Evolutionary conservation across 2,888 invertebrate species (phyloP).

Genomic region (Eudasyphora cyanicolor): DNA sequence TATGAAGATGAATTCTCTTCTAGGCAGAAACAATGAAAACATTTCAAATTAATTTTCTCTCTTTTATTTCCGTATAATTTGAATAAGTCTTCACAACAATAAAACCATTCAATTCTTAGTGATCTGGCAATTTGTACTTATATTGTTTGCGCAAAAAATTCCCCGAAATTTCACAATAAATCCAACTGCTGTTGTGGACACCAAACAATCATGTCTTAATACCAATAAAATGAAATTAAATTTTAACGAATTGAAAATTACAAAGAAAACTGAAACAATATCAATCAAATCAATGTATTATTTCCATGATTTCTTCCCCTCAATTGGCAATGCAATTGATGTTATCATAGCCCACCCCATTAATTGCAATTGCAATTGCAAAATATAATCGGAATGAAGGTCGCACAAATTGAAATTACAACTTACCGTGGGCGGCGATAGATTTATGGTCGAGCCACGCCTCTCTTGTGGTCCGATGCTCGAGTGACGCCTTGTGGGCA

Average conservation of each 20-base stretch:
- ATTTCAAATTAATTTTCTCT: too few relatives aligned
- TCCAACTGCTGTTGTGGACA: not conserved
- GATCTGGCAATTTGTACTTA: too few relatives aligned
- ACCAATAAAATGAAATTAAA: not conserved
- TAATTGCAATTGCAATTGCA: slow-evolving; percentile 29
- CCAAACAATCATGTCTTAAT: slow-evolving; percentile 52
- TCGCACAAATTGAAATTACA: slow-evolving; percentile 65
- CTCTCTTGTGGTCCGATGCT: slow-evolving; percentile 95
- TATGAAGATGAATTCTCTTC: too few relatives aligned
- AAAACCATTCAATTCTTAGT: too few relatives aligned
- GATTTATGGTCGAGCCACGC: slow-evolving; percentile 90
- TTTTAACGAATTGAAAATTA: not conserved
- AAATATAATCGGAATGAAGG: not conserved
- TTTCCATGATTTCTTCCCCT: slow-evolving; percentile 1
- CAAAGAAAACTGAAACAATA: slow-evolving; percentile 14
- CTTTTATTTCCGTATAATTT: too few relatives aligned
- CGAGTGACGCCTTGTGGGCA: slow-evolving; percentile 93
- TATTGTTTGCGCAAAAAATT: too few relatives aligned
- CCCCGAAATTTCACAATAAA: too few relatives aligned
- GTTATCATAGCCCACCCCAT: slow-evolving; percentile 17
- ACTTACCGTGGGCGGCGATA: slow-evolving; percentile 94
- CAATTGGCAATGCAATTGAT: not conserved
- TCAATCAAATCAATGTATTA: slow-evolving; percentile 7
- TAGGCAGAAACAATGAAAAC: too few relatives aligned
- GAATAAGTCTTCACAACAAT: too few relatives aligned